These are phyloP conservation scores for Rhipidura dahli DNA, from an alignment of 2,113 vertebrate species.

Conservation along the genomic window DNA sequence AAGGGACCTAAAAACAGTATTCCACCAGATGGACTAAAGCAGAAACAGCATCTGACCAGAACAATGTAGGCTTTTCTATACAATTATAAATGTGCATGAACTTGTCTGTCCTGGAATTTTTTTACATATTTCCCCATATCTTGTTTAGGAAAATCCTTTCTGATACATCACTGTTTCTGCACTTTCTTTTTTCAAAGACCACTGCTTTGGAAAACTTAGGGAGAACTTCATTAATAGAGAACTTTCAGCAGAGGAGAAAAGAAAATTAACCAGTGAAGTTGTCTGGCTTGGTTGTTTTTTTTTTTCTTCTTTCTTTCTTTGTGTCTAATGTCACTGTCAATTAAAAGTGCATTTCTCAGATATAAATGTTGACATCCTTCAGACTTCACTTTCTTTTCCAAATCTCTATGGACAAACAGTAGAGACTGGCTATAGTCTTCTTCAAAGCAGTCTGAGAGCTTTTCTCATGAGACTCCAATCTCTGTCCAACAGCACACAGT, in stretches of 20 bases:
- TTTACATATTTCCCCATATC: neutral
- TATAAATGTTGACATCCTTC: neutral
- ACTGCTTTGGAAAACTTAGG: neutral
- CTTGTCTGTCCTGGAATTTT: neutral
- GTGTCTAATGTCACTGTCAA: neutral
- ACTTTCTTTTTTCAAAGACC: neutral
- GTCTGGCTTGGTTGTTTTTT: neutral
- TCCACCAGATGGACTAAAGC: slow-evolving; percentile 2
- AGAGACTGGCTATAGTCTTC: neutral
- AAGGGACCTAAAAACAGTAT: neutral
- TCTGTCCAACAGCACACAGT: neutral
- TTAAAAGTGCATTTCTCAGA: slow-evolving; percentile 3
- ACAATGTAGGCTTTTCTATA: neutral
- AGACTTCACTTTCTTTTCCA: neutral
- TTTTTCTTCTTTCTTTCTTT: neutral
- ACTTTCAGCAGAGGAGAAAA: neutral
- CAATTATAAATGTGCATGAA: neutral
- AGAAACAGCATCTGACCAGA: slow-evolving; percentile 12
- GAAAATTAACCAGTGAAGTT: neutral
- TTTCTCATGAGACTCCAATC: neutral
- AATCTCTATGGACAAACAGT: neutral
- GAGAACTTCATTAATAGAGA: neutral
- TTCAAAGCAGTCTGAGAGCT: neutral
- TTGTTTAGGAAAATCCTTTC: neutral
- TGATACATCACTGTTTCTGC: neutral